phyloP scores from a whole-genome alignment of 2,113 vertebrate genomes.

The Choloepus hoffmanni region DNA sequence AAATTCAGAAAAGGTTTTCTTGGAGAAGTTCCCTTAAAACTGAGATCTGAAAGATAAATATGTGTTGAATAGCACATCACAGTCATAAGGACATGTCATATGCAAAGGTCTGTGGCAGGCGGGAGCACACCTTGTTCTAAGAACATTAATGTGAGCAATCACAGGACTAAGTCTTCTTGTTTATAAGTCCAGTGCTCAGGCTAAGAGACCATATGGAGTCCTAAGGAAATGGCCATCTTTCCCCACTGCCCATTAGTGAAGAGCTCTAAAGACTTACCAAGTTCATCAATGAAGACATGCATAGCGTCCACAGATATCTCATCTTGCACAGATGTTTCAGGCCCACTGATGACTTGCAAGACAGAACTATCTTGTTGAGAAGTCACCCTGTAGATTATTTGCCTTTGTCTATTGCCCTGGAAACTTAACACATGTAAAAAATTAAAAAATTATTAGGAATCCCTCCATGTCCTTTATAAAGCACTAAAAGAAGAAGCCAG shows the following conservation, averaged over 20 bases:
- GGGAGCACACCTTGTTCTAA: neutral
- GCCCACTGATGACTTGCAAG: constrained; percentile 97
- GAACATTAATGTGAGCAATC: neutral
- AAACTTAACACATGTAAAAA: constrained; percentile 89
- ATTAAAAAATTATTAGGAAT: constrained; percentile 79
- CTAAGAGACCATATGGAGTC: fast-evolving
- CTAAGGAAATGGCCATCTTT: neutral
- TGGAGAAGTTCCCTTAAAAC: neutral
- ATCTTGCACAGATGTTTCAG: constrained; percentile 92
- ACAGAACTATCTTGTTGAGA: constrained; percentile 98
- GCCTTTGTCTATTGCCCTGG: constrained; percentile 95
- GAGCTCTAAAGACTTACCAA: constrained; percentile 82
- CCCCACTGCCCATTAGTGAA: too few species aligned
- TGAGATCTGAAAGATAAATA: neutral
- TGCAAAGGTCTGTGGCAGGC: neutral
- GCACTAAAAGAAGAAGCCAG: neutral
- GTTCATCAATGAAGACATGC: constrained; percentile 89
- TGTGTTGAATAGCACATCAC: too few species aligned
- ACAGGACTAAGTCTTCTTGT: neutral
- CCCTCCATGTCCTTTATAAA: constrained; percentile 33
- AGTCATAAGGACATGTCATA: fast-evolving
- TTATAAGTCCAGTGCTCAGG: neutral
- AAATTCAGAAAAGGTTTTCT: neutral
- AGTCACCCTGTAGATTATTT: constrained; percentile 96
- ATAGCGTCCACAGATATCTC: constrained; percentile 88